phyloP scores from a whole-genome alignment of 1,140 invertebrate species.

The Coptotermes formosanus region DNA sequence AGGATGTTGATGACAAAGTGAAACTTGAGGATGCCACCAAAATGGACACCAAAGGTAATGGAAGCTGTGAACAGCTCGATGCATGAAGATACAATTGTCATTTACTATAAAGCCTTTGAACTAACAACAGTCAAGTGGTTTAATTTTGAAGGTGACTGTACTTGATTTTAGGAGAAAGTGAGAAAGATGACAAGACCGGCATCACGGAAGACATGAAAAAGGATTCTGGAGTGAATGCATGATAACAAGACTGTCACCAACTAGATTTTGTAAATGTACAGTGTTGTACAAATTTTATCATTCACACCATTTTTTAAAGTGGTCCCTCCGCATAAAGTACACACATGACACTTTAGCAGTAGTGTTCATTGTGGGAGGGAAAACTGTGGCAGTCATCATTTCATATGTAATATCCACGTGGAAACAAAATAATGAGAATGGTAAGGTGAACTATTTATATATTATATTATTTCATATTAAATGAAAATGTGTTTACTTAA shows the following conservation, averaged over 20 bases:
- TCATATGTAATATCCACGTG: background rate
- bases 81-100: background rate
- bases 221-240: slow-evolving; percentile 40
- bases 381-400: background rate
- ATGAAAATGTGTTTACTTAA: background rate
- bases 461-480: background rate
- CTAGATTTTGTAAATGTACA: slow-evolving; percentile 7
- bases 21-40: slow-evolving; percentile 66
- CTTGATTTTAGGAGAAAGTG: slow-evolving; percentile 54
- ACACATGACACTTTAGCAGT: background rate
- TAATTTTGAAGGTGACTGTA: background rate
- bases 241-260: slow-evolving; percentile 27
- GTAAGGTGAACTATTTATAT: background rate
- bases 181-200: slow-evolving; percentile 57
- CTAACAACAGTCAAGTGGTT: background rate
- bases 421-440: background rate
- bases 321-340: background rate
- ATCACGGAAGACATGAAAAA: slow-evolving; percentile 44
- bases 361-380: background rate
- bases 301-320: slow-evolving; percentile 11
- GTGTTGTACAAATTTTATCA: slow-evolving; percentile 20
- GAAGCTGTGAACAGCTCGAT: slow-evolving; percentile 15
- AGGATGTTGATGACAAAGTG: slow-evolving; percentile 48
- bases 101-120: slow-evolving; percentile 20
- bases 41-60: slow-evolving; percentile 55